Percentiles rank a stretch among this genome's conserved stretches.
Evolutionary conservation across 37 sponge, comb jelly and placozoan genomes (phyloP).

Genomic region (Theonella swinhoei): DNA sequence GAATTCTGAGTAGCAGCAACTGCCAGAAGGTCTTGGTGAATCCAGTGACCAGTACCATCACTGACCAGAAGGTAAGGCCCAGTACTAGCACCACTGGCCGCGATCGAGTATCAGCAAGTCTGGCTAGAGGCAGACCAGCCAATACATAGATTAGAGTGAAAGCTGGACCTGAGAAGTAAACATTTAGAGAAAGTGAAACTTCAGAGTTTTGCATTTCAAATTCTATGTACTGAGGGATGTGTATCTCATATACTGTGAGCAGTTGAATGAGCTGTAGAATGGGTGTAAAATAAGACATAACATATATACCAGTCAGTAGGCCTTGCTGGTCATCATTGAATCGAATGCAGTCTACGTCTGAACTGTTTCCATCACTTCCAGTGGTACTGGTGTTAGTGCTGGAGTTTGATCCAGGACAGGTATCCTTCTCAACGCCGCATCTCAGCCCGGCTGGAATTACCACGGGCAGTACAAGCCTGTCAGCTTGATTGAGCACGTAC

Average conservation of each 20-base stretch:
- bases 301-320: constrained; percentile 65
- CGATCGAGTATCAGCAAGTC: constrained; percentile 74
- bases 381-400: not conserved
- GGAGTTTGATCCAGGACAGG: constrained; percentile 16
- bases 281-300: not conserved
- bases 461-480: constrained; percentile 83
- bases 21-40: constrained; percentile 76
- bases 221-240: too few relatives aligned
- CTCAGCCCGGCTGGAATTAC: constrained; percentile 80
- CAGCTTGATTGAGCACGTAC: constrained; percentile 89
- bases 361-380: not conserved
- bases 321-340: constrained; percentile 81
- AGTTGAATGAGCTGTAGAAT: too few relatives aligned
- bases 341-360: constrained; percentile 55
- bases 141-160: constrained; percentile 86
- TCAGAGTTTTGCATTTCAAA: too few relatives aligned
- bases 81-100: constrained; percentile 67
- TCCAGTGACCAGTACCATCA: constrained; percentile 69
- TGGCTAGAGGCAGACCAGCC: constrained; percentile 80
- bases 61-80: constrained; percentile 82
- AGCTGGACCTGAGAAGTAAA: constrained; percentile 78
- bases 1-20: constrained; percentile 66
- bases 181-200: too few relatives aligned
- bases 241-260: too few relatives aligned
- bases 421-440: constrained; percentile 22